Percentiles rank a stretch among this genome's conserved stretches.
Evolutionary conservation across 2,797 vertebrate species (phyloP).

Genomic region (Glossophaga mutica): DNA sequence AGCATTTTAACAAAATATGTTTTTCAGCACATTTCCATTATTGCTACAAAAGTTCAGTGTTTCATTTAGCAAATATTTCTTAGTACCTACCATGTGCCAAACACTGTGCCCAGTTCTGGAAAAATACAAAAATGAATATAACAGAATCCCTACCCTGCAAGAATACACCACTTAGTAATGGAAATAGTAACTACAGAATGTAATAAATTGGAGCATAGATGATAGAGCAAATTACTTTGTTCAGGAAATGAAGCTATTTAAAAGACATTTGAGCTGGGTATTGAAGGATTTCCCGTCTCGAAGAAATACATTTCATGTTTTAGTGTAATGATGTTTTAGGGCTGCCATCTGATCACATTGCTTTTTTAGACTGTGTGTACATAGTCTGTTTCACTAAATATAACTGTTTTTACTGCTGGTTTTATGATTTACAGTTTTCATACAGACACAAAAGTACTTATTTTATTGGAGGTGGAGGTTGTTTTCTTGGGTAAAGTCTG

Average conservation of each 20-base stretch:
- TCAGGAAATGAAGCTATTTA: background rate
- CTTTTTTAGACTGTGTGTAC: background rate
- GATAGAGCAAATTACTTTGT: background rate
- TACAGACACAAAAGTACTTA: background rate
- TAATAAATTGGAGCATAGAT: background rate
- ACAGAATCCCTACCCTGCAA: background rate
- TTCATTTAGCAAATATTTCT: conserved; percentile 41
- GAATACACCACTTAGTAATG: background rate
- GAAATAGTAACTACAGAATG: background rate
- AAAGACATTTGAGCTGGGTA: conserved; percentile 44
- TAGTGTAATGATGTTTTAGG: background rate
- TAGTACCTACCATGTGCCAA: background rate
- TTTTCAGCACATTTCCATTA: conserved; percentile 65
- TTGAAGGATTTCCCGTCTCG: background rate
- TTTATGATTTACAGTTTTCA: background rate
- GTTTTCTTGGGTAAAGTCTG: background rate
- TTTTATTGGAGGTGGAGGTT: background rate
- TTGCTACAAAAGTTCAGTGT: conserved; percentile 59
- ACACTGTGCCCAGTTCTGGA: background rate
- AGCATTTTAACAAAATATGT: conserved; percentile 37
- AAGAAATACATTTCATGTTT: background rate
- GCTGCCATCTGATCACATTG: background rate
- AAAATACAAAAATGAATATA: background rate
- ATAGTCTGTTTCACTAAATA: background rate
- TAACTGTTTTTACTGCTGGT: background rate